Conservation (phyloP, 2,113 vertebrate genomes). For the Himantopus leucocephalus region DNA sequence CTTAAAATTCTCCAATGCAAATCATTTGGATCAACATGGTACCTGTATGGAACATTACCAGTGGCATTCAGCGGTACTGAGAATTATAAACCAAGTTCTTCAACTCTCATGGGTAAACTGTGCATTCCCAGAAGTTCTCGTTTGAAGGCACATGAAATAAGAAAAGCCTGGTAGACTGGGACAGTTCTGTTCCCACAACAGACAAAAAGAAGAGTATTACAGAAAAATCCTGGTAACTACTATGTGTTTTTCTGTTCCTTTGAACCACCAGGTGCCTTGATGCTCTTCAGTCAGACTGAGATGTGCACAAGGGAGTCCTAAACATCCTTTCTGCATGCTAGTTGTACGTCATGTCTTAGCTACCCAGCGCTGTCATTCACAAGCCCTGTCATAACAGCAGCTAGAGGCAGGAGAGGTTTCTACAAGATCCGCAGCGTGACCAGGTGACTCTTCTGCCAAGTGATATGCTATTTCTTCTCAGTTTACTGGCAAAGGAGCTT, state of each 20-base stretch:
- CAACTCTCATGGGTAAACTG: background rate
- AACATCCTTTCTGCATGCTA: background rate
- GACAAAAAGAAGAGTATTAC: background rate
- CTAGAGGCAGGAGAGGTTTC: background rate
- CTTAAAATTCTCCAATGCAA: background rate
- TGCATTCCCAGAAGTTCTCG: background rate
- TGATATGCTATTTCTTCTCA: background rate
- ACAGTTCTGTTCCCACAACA: background rate
- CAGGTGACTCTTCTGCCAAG: background rate
- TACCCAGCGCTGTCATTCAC: background rate
- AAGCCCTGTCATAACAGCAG: background rate
- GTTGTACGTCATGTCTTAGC: background rate
- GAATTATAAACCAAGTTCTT: background rate
- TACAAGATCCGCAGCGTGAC: background rate
- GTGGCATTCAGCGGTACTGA: background rate
- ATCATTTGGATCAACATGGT: background rate
- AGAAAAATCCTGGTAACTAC: background rate
- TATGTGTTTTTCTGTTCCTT: background rate
- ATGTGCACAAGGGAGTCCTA: background rate
- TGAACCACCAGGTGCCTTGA: background rate
- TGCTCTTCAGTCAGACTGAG: background rate
- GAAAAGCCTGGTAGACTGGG: background rate
- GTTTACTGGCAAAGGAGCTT: background rate
- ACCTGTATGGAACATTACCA: background rate
- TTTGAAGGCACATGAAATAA: background rate